These are phyloP conservation scores for Dicrostonyx torquatus DNA, from an alignment of 2,797 vertebrate species.

Conservation along the genomic window DNA sequence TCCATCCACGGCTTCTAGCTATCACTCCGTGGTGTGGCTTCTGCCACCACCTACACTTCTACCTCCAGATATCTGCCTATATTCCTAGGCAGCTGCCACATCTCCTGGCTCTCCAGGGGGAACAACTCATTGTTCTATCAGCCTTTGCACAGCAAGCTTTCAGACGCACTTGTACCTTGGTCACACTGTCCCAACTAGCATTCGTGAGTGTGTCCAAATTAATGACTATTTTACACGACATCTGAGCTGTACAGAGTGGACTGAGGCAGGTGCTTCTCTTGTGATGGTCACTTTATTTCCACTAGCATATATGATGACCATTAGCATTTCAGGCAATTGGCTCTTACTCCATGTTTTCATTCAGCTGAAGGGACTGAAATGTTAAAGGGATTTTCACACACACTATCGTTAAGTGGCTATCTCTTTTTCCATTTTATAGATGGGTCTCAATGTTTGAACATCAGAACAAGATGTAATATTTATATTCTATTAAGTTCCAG, in stretches of 20 bases:
- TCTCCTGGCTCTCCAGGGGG: not conserved
- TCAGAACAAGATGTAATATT: slow-evolving; percentile 34
- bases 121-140: not conserved
- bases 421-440: not conserved
- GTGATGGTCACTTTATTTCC: not conserved
- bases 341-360: not conserved
- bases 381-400: not conserved
- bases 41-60: not conserved
- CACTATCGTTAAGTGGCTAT: not conserved
- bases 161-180: not conserved
- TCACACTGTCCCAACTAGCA: not conserved
- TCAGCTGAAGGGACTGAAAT: not conserved
- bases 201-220: not conserved
- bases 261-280: not conserved
- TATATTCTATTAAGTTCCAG: slow-evolving; percentile 42
- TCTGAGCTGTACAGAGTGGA: not conserved
- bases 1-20: not conserved
- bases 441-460: not conserved
- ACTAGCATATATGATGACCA: not conserved
- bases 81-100: not conserved
- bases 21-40: not conserved
- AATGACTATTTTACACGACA: not conserved
- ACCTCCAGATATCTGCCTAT: not conserved
- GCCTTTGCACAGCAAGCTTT: not conserved
- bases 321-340: not conserved